Base-by-base conservation (phyloP, 2,888 invertebrate species). In the Ennomos erosarius region DNA sequence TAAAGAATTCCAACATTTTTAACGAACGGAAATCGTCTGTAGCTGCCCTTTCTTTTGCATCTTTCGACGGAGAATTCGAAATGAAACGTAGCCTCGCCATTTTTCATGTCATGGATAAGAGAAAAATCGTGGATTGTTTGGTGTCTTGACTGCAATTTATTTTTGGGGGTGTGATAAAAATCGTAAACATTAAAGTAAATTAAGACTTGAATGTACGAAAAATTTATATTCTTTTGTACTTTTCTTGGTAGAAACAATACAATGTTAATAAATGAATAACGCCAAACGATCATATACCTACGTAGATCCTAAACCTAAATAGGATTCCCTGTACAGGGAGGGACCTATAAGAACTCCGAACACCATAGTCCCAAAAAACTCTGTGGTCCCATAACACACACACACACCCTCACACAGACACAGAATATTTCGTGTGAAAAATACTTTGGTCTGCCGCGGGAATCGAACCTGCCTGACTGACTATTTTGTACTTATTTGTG, bases 11-110 rank as follows among this genome's bases (percentile, higher is more conserved):
- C 81, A 82, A 85, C 89, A 85, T 89, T 91, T 88, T 90, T 90
- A 91, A 91, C 89, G 88, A 90, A 92, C 89, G 90, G 89, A 92
- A 90, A 91, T 90, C 88, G 88, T 89, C 85, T 85, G 84, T 75
- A 76, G 80, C 47, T 50, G 55, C 90, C 89, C 87, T 88, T 88
- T 83, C 85, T 85, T 84, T 78, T 84, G 84, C 80, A 82, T 84
- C 83, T 86, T 84, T 85, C 84, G 84, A 78, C 81, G 78, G 76
- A 75, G 86, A 88, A 87, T 85, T 83, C 83, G 68, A 80, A 87
- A 88, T 86, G 83, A 87, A 88, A 87, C 82, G 85, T 81, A 80
- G 79, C 75, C 76, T 74, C 11, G 66, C 78, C 75, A 82, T 88
- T 84, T 87, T 81, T 84, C 75, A 82, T 76, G 78, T 76, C 73